Percentiles rank a stretch among this genome's conserved stretches.
phyloP scores from a whole-genome alignment of 2,888 invertebrate species.

The Hypselothyrea guttata region DNA sequence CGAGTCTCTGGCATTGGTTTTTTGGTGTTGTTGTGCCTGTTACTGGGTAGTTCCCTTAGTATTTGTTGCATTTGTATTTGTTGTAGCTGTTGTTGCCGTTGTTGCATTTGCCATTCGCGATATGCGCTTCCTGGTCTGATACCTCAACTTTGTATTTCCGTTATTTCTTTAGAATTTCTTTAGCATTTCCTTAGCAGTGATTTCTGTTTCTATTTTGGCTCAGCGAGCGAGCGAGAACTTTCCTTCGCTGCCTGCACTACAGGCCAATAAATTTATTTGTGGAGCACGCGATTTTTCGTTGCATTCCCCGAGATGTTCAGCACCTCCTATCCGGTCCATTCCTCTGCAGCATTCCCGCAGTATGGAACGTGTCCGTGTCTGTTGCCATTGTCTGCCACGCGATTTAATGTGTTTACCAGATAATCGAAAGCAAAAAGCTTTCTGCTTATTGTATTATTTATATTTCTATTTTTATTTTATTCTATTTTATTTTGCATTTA shows the following conservation, averaged over 20 bases:
- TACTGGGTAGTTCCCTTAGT: neutral
- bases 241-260: slow-evolving; percentile 52
- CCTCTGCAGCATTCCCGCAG: neutral
- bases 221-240: too few species aligned
- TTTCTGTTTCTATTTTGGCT: slow-evolving; percentile 74
- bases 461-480: too few species aligned
- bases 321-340: neutral
- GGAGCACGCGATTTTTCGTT: slow-evolving; percentile 54
- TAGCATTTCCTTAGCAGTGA: slow-evolving; percentile 47
- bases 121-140: slow-evolving; percentile 72
- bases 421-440: slow-evolving; percentile 63
- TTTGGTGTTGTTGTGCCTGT: slow-evolving; percentile 4
- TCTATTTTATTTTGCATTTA: slow-evolving; percentile 58
- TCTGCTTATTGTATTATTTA: neutral
- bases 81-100: slow-evolving; percentile 11
- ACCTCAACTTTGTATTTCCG: slow-evolving; percentile 77
- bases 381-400: slow-evolving; percentile 66
- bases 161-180: slow-evolving; percentile 62
- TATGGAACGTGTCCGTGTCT: slow-evolving; percentile 28
- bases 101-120: slow-evolving; percentile 62
- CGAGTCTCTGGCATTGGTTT: slow-evolving; percentile 42
- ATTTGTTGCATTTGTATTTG: slow-evolving; percentile 11
- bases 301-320: slow-evolving; percentile 22
- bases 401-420: slow-evolving; percentile 76
- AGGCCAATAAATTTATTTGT: slow-evolving; percentile 70